Conservation (phyloP, 2,797 vertebrate genomes). For the Brachyrhaphis roseni region DNA sequence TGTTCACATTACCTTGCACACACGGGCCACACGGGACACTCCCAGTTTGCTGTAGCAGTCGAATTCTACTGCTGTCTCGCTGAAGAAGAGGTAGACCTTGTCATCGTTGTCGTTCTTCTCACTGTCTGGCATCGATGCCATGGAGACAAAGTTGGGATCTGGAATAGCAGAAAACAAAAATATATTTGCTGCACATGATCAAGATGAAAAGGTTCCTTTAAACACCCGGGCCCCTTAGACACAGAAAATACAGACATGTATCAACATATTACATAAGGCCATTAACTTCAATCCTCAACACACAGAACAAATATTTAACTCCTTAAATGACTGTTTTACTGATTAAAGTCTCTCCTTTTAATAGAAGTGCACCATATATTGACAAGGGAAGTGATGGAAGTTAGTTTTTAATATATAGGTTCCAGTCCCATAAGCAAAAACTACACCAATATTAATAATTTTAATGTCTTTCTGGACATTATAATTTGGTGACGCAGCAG, state of each 20-base stretch:
- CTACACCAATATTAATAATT: no score
- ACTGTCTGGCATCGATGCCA: slow-evolving; percentile 81
- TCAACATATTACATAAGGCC: not conserved
- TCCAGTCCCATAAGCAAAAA: no score
- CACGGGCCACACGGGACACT: slow-evolving; percentile 84
- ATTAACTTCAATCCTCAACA: not conserved
- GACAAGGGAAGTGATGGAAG: no score
- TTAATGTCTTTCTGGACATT: no score
- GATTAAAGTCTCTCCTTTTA: not conserved
- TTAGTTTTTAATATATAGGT: no score
- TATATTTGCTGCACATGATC: no score
- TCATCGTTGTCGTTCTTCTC: slow-evolving; percentile 76
- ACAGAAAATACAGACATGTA: not conserved
- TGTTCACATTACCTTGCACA: slow-evolving; percentile 82
- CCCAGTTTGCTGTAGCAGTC: slow-evolving; percentile 82
- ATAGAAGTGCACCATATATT: no score
- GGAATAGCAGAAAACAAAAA: slow-evolving; percentile 7
- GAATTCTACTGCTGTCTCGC: slow-evolving; percentile 84
- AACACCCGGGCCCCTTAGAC: not conserved
- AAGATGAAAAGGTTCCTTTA: not conserved
- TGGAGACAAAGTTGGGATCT: slow-evolving; percentile 82
- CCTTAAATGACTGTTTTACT: not conserved
- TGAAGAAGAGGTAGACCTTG: slow-evolving; percentile 89
- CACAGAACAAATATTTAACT: not conserved
- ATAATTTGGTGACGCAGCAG: no score